phyloP scores from a whole-genome alignment of 2,888 invertebrate species.

The Lithodes maja region DNA sequence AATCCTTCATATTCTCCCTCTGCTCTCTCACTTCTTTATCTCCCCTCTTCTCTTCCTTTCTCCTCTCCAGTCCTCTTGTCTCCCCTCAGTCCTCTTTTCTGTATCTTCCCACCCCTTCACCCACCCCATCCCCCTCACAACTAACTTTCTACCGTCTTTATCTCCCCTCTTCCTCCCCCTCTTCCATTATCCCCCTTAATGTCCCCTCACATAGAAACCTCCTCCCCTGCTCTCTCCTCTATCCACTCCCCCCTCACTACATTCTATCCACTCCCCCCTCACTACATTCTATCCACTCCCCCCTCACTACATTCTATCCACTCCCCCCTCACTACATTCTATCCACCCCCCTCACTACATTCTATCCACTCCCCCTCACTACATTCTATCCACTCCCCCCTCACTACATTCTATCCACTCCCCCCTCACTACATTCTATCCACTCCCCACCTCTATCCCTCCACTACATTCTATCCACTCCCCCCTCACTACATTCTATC shows the following conservation, averaged over 20 bases:
- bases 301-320: not conserved
- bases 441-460: not conserved
- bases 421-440: not conserved
- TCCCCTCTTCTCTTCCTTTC: too few relatives aligned
- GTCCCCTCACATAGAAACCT: not conserved
- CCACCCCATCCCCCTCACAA: not conserved
- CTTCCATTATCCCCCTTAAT: not conserved
- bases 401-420: not conserved
- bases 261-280: not conserved
- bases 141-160: not conserved
- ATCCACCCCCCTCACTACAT: not conserved
- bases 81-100: not conserved
- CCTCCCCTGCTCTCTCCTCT: not conserved
- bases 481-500: not conserved
- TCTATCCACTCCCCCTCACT: not conserved
- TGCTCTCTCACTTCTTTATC: too few relatives aligned
- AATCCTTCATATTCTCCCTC: not conserved
- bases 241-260: not conserved
- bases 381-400: not conserved
- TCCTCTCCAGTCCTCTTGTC: not conserved
- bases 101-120: not conserved
- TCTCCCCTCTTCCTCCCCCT: not conserved
- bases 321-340: not conserved
- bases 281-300: not conserved
- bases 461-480: not conserved